Evolutionary conservation across 2,113 vertebrate genomes (phyloP), one percentile per base, ranked within the genome.

Genomic region (Phylloscopus trochiloides): DNA sequence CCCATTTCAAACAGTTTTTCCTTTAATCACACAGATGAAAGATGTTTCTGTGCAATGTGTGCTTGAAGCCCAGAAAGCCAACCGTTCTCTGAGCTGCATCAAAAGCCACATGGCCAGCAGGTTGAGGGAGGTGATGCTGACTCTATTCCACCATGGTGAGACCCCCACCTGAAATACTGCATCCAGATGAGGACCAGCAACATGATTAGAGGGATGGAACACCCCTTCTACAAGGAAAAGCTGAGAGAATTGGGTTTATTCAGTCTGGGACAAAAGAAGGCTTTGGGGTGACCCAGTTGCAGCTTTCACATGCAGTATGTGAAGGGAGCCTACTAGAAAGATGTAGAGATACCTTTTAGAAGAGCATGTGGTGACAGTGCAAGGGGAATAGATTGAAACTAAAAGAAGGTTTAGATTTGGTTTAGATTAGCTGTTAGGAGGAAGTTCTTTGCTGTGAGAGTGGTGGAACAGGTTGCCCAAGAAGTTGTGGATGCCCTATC

Each of bases 51-150:
- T 58, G 22, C 7, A n/a, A 7, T 22, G 26, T 38, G 36, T 43
- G 6, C 18, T 58, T 58, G 32, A 12, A 81, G 26, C 12, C n/a
- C 45, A 52, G 59, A 74, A 58, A 52, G 24, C 13, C 10, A 45
- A 0, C 6, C 1, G 0, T 45, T n/a, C 52, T 51, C 36, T 66
- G 36, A 10, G 8, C 26, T 51, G 26, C 51, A 66, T 8, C 21
- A 72, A 58, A 66, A 66, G 31, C 21, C 48, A 17, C 1, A 3
- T 22, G 31, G 34, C 6, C 36, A 28, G 43, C 26, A 58, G 22
- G 17, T 11, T 26, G 25, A 66, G 32, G 15, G 15, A 28, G 28
- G 28, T 50, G 26, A 6, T 19, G 21, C 21, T 65, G 14, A 18
- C 36, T 42, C 31, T 36, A 10, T 50, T 57, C 31, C 14, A 17